Percentiles rank a stretch among this genome's conserved stretches.
phyloP scores from a whole-genome alignment of 2,797 vertebrate species.

The Helarctos malayanus region DNA sequence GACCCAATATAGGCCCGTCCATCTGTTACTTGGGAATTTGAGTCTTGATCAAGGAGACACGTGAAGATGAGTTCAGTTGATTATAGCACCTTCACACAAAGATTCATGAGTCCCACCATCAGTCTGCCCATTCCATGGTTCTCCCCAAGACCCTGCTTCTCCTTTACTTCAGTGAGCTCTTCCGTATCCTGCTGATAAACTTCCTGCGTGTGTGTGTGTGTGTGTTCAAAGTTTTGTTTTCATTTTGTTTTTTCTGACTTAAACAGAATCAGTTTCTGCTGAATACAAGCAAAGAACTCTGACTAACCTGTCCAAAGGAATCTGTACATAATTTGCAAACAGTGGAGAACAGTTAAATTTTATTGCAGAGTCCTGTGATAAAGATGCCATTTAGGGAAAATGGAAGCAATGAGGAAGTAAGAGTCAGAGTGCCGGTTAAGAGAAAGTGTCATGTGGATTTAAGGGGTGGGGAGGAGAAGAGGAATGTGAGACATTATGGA shows the following conservation, averaged over 20 bases:
- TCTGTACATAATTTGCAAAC: background rate
- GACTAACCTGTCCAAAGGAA: background rate
- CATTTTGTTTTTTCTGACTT: background rate
- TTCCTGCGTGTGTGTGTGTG: background rate
- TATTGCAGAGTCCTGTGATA: background rate
- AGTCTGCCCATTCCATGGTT: background rate
- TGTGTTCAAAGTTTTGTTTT: background rate
- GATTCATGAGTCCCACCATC: background rate
- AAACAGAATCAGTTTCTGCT: background rate
- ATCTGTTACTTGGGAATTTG: background rate
- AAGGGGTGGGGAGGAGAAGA: background rate
- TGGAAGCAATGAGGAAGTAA: background rate
- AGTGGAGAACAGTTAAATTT: background rate
- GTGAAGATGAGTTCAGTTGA: background rate
- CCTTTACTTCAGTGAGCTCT: background rate
- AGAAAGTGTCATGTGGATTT: background rate
- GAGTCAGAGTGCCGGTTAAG: background rate
- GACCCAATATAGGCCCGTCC: background rate
- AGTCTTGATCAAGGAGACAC: background rate
- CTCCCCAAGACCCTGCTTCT: background rate
- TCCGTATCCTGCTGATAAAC: background rate
- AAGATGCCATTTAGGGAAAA: conserved; percentile 26
- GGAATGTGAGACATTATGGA: background rate
- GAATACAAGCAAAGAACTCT: background rate
- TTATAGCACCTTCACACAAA: background rate